Base-by-base conservation (phyloP, 2,888 invertebrate genomes). In the Drosophila nigricruria region DNA sequence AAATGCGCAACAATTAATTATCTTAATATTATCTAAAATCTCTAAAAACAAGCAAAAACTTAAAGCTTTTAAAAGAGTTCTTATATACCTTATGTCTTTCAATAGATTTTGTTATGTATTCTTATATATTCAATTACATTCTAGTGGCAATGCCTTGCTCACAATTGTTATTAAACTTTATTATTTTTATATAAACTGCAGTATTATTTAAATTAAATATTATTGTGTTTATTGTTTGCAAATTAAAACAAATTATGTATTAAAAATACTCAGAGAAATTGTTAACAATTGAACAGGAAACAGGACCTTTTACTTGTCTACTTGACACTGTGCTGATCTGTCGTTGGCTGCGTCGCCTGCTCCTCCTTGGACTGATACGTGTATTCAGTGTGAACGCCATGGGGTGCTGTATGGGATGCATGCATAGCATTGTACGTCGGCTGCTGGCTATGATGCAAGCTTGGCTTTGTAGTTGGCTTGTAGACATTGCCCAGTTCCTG, bases 401-500 rank as follows among this genome's bases (percentile, higher is more conserved):
- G 72, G n/a, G 67, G 64, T 27, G 66, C 67, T n/a, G 72, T 23
- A 27, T 63, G 25, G 14, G 86, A 71, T 2, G 89, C 70, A 20
- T 88, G 85, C 91, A 91, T 89, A 1, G 89, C 78, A 76, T 87
- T 86, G 38, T 91, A 91, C 16, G 82, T 82, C 2, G 74, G 40
- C 54, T 87, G 86, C 32, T 81, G 81, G 36, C 81, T 75, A 16
- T 68, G 57, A 18, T 78, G 72, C 14, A 82, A 42, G 5, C 52
- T 43, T 6, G 74, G 70, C 57, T 75, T 65, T 5, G 70, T 77
- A 2, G 78, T 76, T 2, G 90, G 75, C 49, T 90, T 91, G 67
- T 91, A 91, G 0, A 91, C 73, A 18, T 78, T 86, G 32, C 83
- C 69, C 68, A 92, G 59, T 34, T 92, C 92, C 66, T 94, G 93